Conservation (phyloP, 2,888 invertebrate species). For the Myopa testacea region DNA sequence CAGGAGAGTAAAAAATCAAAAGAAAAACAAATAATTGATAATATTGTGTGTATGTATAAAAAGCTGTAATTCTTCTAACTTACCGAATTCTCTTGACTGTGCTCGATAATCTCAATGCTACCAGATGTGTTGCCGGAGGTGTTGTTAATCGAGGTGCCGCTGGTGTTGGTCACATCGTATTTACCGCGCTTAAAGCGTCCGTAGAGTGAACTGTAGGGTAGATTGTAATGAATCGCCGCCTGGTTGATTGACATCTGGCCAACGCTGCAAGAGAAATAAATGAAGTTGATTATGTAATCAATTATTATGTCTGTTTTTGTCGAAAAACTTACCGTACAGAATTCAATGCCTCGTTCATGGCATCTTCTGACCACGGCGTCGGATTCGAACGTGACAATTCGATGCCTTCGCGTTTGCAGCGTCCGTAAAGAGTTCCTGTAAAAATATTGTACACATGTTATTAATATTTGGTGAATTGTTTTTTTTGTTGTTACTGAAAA, state of each 20-base stretch:
- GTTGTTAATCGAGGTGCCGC: conserved; percentile 63
- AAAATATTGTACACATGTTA: neutral
- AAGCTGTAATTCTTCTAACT: conserved; percentile 46
- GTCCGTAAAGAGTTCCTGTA: conserved; percentile 84
- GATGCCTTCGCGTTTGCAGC: conserved; percentile 90
- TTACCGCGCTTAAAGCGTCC: conserved; percentile 90
- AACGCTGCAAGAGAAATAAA: conserved; percentile 72
- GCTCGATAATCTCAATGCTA: conserved; percentile 68
- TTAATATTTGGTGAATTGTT: neutral
- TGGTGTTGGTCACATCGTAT: conserved; percentile 72
- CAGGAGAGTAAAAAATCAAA: neutral
- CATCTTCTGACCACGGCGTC: conserved; percentile 95
- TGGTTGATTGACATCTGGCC: conserved; percentile 95
- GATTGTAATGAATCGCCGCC: conserved; percentile 90
- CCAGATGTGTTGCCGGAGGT: conserved; percentile 66
- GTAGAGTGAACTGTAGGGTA: conserved; percentile 90
- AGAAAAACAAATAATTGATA: conserved; percentile 27
- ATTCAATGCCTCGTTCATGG: conserved; percentile 90
- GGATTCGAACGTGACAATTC: conserved; percentile 89
- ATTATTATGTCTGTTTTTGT: neutral
- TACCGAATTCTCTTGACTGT: conserved; percentile 69
- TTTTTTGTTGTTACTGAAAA: neutral
- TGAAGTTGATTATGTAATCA: neutral
- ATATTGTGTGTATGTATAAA: neutral
- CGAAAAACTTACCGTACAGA: conserved; percentile 78